Evolutionary conservation across 2,888 invertebrate species (phyloP).

Genomic region (Lampropteryx suffumata): DNA sequence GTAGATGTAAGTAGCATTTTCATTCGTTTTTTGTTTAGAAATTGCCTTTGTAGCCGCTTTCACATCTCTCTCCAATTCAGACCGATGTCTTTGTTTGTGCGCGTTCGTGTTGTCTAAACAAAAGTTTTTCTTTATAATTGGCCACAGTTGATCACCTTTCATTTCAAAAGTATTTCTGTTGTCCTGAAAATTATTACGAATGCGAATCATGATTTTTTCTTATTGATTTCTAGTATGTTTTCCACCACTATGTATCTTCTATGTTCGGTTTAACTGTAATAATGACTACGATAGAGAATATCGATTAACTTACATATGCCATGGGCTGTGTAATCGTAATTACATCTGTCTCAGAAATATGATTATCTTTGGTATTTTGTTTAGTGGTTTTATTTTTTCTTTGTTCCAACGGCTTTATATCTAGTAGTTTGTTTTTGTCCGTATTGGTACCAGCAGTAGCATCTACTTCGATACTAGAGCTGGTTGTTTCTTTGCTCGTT

Average conservation of each 20-base stretch:
- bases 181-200: background rate
- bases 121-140: slow-evolving; percentile 38
- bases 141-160: slow-evolving; percentile 8
- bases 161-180: slow-evolving; percentile 1
- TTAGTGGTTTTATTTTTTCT: background rate
- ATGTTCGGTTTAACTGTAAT: no score
- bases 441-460: background rate
- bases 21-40: slow-evolving; percentile 26
- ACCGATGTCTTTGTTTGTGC: background rate
- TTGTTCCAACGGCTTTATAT: background rate
- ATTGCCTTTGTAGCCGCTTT: slow-evolving; percentile 35
- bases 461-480: background rate
- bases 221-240: no score
- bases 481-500: background rate
- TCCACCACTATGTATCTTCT: no score
- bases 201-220: background rate
- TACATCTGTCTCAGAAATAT: slow-evolving; percentile 5
- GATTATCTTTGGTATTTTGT: background rate
- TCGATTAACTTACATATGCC: slow-evolving; percentile 3
- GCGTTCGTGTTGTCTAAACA: slow-evolving; percentile 12
- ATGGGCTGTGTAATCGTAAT: slow-evolving; percentile 14
- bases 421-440: background rate
- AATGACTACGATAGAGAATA: background rate
- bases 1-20: slow-evolving; percentile 6
- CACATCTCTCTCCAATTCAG: slow-evolving; percentile 22